These are phyloP conservation scores for Cyclopterus lumpus DNA, from an alignment of 2,797 vertebrate species.

Conservation along the genomic window DNA sequence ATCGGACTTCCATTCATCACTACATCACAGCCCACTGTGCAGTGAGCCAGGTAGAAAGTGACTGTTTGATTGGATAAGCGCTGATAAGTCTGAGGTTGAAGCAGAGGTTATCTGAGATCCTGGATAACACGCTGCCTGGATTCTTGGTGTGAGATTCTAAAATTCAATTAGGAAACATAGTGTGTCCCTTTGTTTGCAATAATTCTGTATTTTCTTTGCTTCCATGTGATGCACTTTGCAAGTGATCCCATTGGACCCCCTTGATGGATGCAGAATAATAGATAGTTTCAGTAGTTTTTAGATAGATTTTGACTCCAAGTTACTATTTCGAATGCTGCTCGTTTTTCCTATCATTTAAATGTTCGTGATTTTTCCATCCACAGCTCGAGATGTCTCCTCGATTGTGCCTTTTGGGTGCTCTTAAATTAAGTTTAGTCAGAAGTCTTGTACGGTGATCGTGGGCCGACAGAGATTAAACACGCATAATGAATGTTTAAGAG, in stretches of 20 bases:
- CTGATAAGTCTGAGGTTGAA: conserved; percentile 20
- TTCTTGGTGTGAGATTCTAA: not conserved
- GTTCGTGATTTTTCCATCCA: conserved; percentile 49
- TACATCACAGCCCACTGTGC: not conserved
- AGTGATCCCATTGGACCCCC: conserved; percentile 9
- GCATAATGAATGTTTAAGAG: conserved; percentile 63
- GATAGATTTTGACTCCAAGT: not conserved
- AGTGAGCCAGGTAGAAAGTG: conserved; percentile 8
- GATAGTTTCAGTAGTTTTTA: conserved; percentile 11
- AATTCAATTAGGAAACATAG: conserved; percentile 27
- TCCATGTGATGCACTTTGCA: conserved; percentile 9
- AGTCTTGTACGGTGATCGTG: conserved; percentile 51
- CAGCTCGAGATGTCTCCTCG: conserved; percentile 46
- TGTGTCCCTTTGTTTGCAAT: conserved; percentile 1
- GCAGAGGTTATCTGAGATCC: not conserved
- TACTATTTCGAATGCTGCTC: conserved; percentile 39
- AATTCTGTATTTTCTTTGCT: conserved; percentile 5
- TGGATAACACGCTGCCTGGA: not conserved
- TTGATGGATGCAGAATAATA: not conserved
- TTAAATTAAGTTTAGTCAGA: conserved; percentile 61
- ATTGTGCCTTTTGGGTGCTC: conserved; percentile 43
- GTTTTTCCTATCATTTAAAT: conserved; percentile 49
- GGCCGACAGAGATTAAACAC: conserved; percentile 52
- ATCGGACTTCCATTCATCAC: conserved; percentile 1
- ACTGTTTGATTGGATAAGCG: conserved; percentile 22